Evolutionary conservation across 2,888 invertebrate species (phyloP), one percentile per base, ranked within the genome.

Genomic region (Temnothorax ravouxi): DNA sequence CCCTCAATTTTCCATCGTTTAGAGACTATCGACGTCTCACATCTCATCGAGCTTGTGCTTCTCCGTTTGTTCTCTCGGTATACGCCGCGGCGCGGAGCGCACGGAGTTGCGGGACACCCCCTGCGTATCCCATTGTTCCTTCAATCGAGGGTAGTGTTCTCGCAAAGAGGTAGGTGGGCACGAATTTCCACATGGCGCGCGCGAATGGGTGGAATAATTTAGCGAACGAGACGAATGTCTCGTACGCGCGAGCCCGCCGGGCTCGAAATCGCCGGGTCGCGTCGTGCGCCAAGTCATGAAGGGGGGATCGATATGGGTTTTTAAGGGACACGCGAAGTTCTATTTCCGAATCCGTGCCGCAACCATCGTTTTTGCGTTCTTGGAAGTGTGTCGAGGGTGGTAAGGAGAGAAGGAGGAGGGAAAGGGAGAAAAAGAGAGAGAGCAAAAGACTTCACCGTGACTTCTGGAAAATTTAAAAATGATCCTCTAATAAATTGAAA

Each of bases 301-400:
- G 74, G 77, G 56, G 56, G 81, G 89, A 89, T 88, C 89, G 87
- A 88, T 89, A 89, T 54, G 89, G 74, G 87, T 89, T 88, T 89
- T 89, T 89, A 84, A 89, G 82, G 80, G 83, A 86, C 88, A 89
- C 86, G 88, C 90, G 50, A 87, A 79, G 18, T 87, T 89, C 87
- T 87, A 86, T 89, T 88, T 87, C 84, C 84, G 86, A 82, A 82
- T 83, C 64, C 79, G 79, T 77, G 84, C 83, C 87, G 87, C 80
- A 86, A 81, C 62, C 59, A 71, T 81, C 61, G 82, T 84, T 83
- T 50, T 88, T 77, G 47, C 64, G 44, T 88, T 84, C 88, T 75
- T 38, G 66, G 81, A 86, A 83, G 67, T 54, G 59, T 59, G 66
- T 69, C 59, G 72, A 66, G 81, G 66, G 29, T 66, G 64, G 38